Evolutionary conservation across 1,140 invertebrate genomes (phyloP).

Genomic region (Aphaenogaster rudis): DNA sequence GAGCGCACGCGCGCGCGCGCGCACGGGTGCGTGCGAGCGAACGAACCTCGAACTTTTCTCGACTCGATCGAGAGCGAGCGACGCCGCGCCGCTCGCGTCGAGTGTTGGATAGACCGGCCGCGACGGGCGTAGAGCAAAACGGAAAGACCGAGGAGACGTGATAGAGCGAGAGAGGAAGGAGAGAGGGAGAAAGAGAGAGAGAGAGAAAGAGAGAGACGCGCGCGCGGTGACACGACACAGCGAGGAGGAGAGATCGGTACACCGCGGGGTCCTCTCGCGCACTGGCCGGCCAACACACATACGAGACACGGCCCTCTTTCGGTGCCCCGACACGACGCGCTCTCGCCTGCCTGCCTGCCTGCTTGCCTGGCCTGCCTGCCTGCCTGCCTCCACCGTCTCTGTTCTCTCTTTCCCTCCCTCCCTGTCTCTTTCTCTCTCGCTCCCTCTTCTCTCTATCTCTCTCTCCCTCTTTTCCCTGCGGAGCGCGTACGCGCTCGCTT

Average conservation of each 20-base stretch:
- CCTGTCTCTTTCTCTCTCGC: background rate
- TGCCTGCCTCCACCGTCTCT: constrained; percentile 20
- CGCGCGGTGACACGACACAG: constrained; percentile 49
- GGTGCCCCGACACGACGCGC: constrained; percentile 61
- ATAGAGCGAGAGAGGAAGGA: background rate
- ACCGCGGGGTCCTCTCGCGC: constrained; percentile 78
- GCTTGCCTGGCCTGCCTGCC: background rate
- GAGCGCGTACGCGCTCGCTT: constrained; percentile 9
- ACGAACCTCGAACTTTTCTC: constrained; percentile 42
- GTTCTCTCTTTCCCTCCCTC: constrained; percentile 7
- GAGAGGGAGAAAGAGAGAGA: background rate
- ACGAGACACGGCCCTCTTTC: constrained; percentile 60
- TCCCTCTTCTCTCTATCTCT: background rate
- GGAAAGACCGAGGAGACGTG: background rate
- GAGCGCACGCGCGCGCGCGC: constrained; percentile 27
- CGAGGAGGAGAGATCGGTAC: constrained; percentile 74
- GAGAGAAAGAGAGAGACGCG: background rate
- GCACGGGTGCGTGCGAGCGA: background rate
- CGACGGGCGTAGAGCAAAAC: constrained; percentile 15
- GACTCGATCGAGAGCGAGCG: constrained; percentile 40
- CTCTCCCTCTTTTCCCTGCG: background rate
- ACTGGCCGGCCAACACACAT: constrained; percentile 72
- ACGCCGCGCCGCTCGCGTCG: constrained; percentile 9
- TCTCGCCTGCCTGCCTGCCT: constrained; percentile 28
- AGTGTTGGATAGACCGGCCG: constrained; percentile 26